A percentile compares a stretch with the other conserved stretches of the same genome.
Conservation (phyloP, 1,140 invertebrate species). For the Zaprionus lachaisei region DNA sequence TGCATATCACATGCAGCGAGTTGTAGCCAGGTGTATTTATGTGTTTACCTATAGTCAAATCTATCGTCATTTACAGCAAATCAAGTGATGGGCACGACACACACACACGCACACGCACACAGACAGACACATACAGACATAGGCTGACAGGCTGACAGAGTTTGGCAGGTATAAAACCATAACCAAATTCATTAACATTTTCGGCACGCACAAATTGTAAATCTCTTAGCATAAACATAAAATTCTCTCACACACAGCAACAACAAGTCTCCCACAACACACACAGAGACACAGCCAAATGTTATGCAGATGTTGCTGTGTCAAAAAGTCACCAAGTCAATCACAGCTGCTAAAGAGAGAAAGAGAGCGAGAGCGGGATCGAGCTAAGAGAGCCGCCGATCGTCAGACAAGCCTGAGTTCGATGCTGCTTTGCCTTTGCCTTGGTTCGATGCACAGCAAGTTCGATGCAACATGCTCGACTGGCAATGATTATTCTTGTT, state of each 20-base stretch:
- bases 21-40: conserved; percentile 11
- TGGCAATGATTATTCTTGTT: background rate
- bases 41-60: conserved; percentile 40
- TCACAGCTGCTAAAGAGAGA: conserved; percentile 16
- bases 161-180: conserved; percentile 52
- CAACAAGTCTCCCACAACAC: conserved; percentile 16
- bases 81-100: conserved; percentile 53
- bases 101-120: conserved; percentile 12
- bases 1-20: conserved; percentile 41
- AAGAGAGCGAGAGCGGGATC: background rate
- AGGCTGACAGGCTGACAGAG: background rate
- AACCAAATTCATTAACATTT: conserved; percentile 80
- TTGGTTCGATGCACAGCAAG: background rate
- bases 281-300: conserved; percentile 5
- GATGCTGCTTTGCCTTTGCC: background rate
- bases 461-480: conserved; percentile 15
- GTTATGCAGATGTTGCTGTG: conserved; percentile 17
- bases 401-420: background rate
- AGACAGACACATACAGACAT: conserved; percentile 4
- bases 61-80: conserved; percentile 67
- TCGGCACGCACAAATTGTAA: conserved; percentile 81
- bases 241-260: conserved; percentile 42
- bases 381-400: conserved; percentile 8
- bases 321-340: conserved; percentile 40
- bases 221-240: conserved; percentile 79